Evolutionary conservation across 2,113 vertebrate genomes (phyloP).

Genomic region (Neodontobutis hainanensis): DNA sequence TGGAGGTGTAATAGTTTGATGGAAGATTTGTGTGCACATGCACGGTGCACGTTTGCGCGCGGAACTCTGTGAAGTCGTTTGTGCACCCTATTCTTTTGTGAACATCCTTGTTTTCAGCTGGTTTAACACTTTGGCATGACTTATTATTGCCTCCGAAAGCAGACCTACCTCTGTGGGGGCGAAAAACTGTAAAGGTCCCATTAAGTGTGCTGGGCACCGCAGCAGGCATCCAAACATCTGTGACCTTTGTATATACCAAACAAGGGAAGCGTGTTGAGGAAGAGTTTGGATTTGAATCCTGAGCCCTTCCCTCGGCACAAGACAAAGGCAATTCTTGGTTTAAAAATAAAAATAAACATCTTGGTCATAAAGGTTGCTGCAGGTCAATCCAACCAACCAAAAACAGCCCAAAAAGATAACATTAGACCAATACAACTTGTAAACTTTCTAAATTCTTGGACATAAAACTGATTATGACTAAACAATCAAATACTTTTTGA

Average conservation of each 20-base stretch:
- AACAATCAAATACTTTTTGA: neutral
- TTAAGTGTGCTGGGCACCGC: slow-evolving; percentile 50
- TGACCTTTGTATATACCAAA: slow-evolving; percentile 66
- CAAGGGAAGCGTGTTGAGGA: slow-evolving; percentile 38
- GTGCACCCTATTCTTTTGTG: neutral
- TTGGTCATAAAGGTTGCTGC: neutral
- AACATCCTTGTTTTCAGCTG: slow-evolving; percentile 36
- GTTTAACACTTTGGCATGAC: slow-evolving; percentile 40
- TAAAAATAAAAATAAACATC: neutral
- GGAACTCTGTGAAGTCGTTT: slow-evolving; percentile 13
- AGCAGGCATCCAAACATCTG: slow-evolving; percentile 55
- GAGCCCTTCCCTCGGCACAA: neutral
- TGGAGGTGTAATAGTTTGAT: slow-evolving; percentile 59
- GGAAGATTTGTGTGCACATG: slow-evolving; percentile 30
- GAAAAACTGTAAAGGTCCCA: slow-evolving; percentile 58
- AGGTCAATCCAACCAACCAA: slow-evolving; percentile 8
- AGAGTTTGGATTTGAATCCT: slow-evolving; percentile 21
- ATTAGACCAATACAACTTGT: neutral
- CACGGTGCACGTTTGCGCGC: slow-evolving; percentile 14
- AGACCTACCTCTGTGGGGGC: slow-evolving; percentile 45
- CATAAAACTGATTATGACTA: neutral
- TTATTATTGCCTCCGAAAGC: slow-evolving; percentile 58
- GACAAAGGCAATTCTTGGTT: slow-evolving; percentile 30
- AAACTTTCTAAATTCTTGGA: neutral
- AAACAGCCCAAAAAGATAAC: neutral